Percentiles rank a stretch among this genome's conserved stretches.
Evolutionary conservation across 2,797 vertebrate species (phyloP).

Genomic region (Bucorvus abyssinicus): DNA sequence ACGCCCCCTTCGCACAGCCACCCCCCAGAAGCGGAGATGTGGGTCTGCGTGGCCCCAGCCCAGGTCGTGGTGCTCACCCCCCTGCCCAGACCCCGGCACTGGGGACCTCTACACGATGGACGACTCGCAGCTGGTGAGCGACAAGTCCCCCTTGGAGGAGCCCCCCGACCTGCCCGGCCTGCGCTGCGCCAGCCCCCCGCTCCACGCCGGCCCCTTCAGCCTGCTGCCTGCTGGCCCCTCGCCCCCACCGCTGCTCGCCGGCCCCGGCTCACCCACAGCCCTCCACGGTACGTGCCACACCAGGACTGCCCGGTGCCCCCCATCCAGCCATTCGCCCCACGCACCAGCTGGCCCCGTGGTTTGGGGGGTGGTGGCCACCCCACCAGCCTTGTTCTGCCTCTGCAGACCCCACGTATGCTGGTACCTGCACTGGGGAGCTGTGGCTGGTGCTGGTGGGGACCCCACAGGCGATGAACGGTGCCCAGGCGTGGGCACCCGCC

Average conservation of each 20-base stretch:
- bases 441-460: fast-evolving
- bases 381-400: neutral
- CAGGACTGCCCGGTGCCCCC: neutral
- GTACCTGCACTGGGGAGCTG: neutral
- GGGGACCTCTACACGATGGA: conserved; percentile 77
- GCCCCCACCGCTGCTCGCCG: conserved; percentile 58
- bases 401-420: fast-evolving
- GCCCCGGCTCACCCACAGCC: conserved; percentile 57
- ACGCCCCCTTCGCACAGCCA: fast-evolving
- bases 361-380: fast-evolving
- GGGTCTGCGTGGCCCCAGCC: neutral
- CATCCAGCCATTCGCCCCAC: neutral
- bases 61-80: neutral
- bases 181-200: conserved; percentile 65
- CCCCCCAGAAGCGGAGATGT: neutral
- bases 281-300: conserved; percentile 37
- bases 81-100: conserved; percentile 69
- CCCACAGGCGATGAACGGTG: fast-evolving
- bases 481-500: neutral
- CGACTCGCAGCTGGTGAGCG: conserved; percentile 75
- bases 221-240: conserved; percentile 69
- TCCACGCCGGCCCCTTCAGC: conserved; percentile 66
- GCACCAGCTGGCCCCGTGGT: neutral
- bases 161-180: conserved; percentile 68
- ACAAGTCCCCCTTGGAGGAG: conserved; percentile 69